phyloP scores from a whole-genome alignment of 2,113 vertebrate species.

The Anser brachyrhynchus region DNA sequence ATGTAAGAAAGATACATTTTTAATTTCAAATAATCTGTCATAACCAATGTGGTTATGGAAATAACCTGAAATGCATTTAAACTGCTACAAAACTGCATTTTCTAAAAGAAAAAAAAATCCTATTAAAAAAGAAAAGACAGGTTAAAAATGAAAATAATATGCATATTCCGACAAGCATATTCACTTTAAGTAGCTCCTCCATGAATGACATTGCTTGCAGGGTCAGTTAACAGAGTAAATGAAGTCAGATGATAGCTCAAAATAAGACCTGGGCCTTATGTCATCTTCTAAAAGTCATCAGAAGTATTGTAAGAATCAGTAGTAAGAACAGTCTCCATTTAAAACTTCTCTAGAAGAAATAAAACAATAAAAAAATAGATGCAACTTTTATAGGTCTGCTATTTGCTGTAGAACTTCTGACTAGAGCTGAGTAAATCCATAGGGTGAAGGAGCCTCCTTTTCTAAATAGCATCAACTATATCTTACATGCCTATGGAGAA shows the following conservation, averaged over 20 bases:
- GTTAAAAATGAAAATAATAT: not conserved
- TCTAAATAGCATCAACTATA: conserved; percentile 43
- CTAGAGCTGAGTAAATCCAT: conserved; percentile 33
- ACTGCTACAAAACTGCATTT: not conserved
- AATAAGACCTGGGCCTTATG: not conserved
- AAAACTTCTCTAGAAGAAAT: not conserved
- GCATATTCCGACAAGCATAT: not conserved
- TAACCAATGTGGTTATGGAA: not conserved
- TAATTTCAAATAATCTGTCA: not conserved
- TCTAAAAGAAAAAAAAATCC: not conserved
- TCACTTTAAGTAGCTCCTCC: not conserved
- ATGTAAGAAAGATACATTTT: not conserved
- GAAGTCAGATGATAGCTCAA: not conserved
- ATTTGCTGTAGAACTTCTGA: conserved; percentile 24
- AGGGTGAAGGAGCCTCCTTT: conserved; percentile 1
- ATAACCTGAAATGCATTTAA: not conserved
- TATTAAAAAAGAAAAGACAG: not conserved
- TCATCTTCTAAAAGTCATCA: not conserved
- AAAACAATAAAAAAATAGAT: conserved; percentile 21
- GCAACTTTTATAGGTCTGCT: conserved; percentile 12
- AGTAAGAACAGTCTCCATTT: not conserved
- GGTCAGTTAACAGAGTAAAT: not conserved
- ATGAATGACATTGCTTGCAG: not conserved
- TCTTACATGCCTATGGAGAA: not conserved
- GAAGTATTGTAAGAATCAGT: conserved; percentile 8